Percentiles rank a stretch among this genome's conserved stretches.
Conservation (phyloP, 2,888 invertebrate species). For the Heliconius sara region DNA sequence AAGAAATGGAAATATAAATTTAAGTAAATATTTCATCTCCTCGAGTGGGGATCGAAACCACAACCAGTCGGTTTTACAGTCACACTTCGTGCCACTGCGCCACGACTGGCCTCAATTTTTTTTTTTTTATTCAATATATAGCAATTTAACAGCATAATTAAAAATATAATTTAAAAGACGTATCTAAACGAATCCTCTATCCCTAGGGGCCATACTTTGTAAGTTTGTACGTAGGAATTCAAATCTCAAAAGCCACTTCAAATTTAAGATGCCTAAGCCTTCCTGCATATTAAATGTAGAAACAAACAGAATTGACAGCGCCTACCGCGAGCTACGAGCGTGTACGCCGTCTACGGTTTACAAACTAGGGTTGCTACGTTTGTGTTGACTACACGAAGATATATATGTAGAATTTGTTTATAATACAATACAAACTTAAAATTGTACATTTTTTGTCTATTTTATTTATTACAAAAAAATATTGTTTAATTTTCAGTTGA, state of each 20-base stretch:
- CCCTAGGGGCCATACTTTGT: constrained; percentile 5
- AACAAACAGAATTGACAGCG: constrained; percentile 60
- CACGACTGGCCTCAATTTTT: too few relatives aligned
- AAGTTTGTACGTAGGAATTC: constrained; percentile 18
- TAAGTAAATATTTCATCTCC: too few relatives aligned
- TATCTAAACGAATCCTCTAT: not conserved
- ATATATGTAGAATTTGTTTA: not conserved
- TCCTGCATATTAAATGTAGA: constrained; percentile 65
- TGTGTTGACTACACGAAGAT: not conserved
- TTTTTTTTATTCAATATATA: not conserved
- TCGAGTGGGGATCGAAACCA: too few relatives aligned
- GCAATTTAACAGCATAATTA: not conserved
- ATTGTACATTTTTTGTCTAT: not conserved
- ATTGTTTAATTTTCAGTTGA: not conserved
- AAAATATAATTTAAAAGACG: not conserved
- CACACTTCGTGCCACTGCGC: too few relatives aligned
- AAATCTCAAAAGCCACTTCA: constrained; percentile 41
- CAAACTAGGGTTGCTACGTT: constrained; percentile 3
- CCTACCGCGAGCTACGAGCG: constrained; percentile 49
- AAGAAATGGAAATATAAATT: too few relatives aligned
- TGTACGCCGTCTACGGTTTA: constrained; percentile 50
- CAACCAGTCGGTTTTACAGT: too few relatives aligned
- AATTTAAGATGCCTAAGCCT: constrained; percentile 53
- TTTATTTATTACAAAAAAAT: not conserved
- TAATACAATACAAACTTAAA: too few relatives aligned